A percentile compares a stretch with the other conserved stretches of the same genome.
Evolutionary conservation across 2,113 vertebrate species (phyloP).

Genomic region (Dolichotis patagonum): DNA sequence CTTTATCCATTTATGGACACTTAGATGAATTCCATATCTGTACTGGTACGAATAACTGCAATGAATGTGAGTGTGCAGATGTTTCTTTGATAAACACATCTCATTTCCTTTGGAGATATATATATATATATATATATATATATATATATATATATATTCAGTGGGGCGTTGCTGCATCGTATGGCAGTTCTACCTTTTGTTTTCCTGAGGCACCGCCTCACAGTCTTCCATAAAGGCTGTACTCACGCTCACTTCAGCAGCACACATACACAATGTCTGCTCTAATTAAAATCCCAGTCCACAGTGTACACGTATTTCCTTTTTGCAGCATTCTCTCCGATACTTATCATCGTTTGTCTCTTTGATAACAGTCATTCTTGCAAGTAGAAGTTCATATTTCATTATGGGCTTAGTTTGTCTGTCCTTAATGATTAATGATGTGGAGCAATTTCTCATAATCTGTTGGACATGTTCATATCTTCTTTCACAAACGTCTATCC

Average conservation of each 20-base stretch:
- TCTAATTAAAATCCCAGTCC: background rate
- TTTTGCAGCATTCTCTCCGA: background rate
- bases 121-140: no score
- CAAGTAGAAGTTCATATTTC: background rate
- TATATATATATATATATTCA: no score
- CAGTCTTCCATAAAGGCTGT: background rate
- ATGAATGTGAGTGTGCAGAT: background rate
- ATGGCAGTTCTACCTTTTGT: background rate
- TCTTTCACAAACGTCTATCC: background rate
- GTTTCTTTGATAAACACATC: background rate
- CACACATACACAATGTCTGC: background rate
- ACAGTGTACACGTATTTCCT: background rate
- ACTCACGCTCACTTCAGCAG: background rate
- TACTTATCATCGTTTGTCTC: background rate
- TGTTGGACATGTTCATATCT: background rate
- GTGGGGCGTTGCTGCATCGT: background rate
- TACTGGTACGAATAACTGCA: background rate
- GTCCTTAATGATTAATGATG: background rate
- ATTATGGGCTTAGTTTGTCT: background rate
- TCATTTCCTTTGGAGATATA: no score
- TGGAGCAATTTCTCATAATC: background rate
- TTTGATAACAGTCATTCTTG: background rate
- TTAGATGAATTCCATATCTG: background rate
- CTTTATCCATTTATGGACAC: background rate
- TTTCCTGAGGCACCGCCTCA: background rate